Conservation (phyloP, 2,797 vertebrate genomes). For the Premnoplex brunnescens region DNA sequence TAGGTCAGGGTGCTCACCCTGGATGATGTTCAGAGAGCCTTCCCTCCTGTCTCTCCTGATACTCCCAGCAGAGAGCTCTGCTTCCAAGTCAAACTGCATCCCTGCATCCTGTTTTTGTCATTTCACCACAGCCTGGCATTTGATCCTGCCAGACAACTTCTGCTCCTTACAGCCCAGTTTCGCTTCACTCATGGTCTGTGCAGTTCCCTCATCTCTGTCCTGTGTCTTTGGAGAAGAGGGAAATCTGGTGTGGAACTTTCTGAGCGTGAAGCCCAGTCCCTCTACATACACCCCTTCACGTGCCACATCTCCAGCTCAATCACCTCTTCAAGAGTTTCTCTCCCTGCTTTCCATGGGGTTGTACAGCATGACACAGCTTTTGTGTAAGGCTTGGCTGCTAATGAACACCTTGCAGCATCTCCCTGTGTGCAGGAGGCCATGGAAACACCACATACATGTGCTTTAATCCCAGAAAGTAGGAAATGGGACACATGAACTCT, state of each 20-base stretch:
- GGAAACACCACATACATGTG: background rate
- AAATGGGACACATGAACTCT: background rate
- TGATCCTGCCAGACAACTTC: background rate
- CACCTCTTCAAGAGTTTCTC: background rate
- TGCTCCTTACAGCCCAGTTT: background rate
- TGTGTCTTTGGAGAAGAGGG: background rate
- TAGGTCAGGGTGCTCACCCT: background rate
- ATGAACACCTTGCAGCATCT: background rate
- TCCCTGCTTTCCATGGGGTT: background rate
- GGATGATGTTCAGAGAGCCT: background rate
- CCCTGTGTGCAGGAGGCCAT: background rate
- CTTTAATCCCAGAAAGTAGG: background rate
- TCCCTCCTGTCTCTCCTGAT: background rate
- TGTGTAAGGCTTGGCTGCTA: background rate
- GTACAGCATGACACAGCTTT: background rate
- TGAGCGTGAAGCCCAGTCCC: background rate
- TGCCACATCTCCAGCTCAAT: accelerated
- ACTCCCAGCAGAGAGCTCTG: background rate
- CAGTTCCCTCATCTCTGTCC: background rate
- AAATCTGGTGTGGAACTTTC: background rate
- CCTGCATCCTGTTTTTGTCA: background rate
- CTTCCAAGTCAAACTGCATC: background rate
- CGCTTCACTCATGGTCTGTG: background rate
- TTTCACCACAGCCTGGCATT: background rate
- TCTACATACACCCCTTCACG: background rate